These are phyloP conservation scores for Tholera decimalis DNA, from an alignment of 2,888 invertebrate species.

Conservation along the genomic window DNA sequence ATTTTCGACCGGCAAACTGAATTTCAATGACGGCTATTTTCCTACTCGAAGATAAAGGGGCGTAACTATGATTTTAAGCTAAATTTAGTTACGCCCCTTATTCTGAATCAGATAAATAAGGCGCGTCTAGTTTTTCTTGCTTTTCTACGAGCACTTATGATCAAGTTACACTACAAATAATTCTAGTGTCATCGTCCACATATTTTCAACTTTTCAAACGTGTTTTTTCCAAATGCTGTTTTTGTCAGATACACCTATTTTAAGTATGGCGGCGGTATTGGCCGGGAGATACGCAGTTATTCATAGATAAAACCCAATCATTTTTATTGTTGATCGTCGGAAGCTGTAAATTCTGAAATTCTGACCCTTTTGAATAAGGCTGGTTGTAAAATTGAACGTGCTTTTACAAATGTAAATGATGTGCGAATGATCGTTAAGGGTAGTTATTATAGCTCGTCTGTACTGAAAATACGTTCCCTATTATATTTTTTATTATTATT, in stretches of 20 bases:
- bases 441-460: not conserved
- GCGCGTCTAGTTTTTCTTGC: not conserved
- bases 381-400: slow-evolving; percentile 25
- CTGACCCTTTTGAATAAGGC: slow-evolving; percentile 37
- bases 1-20: slow-evolving; percentile 71
- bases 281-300: slow-evolving; percentile 47
- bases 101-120: not conserved
- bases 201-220: not conserved
- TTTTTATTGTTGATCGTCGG: slow-evolving; percentile 55
- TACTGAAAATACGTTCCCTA: not conserved
- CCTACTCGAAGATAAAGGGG: not conserved
- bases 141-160: not conserved
- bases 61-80: not conserved
- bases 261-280: slow-evolving; percentile 20
- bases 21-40: slow-evolving; percentile 67
- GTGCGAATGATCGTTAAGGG: slow-evolving; percentile 25
- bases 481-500: too few species aligned
- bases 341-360: slow-evolving; percentile 38
- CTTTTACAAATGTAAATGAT: slow-evolving; percentile 38
- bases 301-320: slow-evolving; percentile 63
- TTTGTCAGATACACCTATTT: not conserved
- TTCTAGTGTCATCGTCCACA: not conserved
- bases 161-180: not conserved
- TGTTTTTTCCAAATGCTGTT: too few species aligned
- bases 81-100: not conserved